Base-by-base conservation (phyloP, 2,888 invertebrate genomes). In the Zhengitettix transpicula region DNA sequence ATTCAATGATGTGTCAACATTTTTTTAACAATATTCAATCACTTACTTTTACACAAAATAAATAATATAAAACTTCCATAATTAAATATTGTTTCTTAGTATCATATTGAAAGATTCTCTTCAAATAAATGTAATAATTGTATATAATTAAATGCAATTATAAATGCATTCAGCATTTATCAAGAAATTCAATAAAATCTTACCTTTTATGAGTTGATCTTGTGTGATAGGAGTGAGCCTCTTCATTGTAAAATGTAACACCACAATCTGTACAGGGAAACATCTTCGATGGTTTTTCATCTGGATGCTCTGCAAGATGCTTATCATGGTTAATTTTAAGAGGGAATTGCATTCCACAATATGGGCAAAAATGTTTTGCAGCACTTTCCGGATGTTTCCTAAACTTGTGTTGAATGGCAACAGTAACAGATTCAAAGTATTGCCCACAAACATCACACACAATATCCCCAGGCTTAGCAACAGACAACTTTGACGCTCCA, bases 281-380 rank as follows among this genome's bases (percentile, higher is more conserved):
- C 17, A 67, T 65, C n/a, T 65, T 71, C 12, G 57, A 61, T 44
- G 67, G 65, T 11, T 66, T 55, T 67, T 67, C 60, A 65, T 66
- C 65, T 10, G 71, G 69, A 65, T 83, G 82, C 9, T 71, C 75
- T 56, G 71, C 67, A 63, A 81, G 69, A 68, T 83, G 83, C 66
- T 78, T 79, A 67, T 82, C 81, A 65, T 78, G 76, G 40, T 82
- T 63, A 61, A 68, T 68, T 66, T 82, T 82, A 68, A 84, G 73
- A 11, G 83, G 82, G 69, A 84, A 84, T 58, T 83, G 79, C 75
- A 81, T 83, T 10, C 84, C 84, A 69, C 84, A 84, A 73, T 79
- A 79, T 40, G 79, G 77, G 63, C 84, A 84, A 69, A 81, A 83
- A 70, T 82, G 78, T 69, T 83, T 83, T 28, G 78, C 75, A 55